Evolutionary conservation across 2,113 vertebrate genomes (phyloP).

Genomic region (Sebastes fasciatus): DNA sequence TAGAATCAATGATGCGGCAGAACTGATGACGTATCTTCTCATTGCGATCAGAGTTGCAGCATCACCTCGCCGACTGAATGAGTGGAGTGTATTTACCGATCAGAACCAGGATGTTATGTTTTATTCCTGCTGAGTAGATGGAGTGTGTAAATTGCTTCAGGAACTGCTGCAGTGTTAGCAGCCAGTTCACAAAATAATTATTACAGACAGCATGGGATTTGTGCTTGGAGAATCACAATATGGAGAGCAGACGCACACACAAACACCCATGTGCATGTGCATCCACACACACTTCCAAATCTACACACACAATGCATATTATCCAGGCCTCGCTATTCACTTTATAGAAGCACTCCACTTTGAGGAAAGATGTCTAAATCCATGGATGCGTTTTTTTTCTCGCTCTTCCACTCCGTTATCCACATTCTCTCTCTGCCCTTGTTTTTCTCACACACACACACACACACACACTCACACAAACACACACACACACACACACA

Average conservation of each 20-base stretch:
- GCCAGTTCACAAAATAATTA: conserved; percentile 74
- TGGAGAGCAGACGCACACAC: conserved; percentile 48
- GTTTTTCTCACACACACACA: not conserved
- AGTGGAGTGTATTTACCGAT: conserved; percentile 61
- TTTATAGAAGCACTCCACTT: conserved; percentile 37
- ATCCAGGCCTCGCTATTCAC: conserved; percentile 10
- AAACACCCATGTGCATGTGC: conserved; percentile 3
- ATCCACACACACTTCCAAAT: conserved; percentile 2
- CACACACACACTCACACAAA: not conserved
- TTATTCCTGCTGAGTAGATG: conserved; percentile 64
- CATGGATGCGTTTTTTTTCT: conserved; percentile 31
- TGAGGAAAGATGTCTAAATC: conserved; percentile 44
- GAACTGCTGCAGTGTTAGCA: conserved; percentile 64
- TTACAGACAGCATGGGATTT: conserved; percentile 78
- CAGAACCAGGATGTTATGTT: conserved; percentile 60
- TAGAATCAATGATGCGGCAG: not conserved
- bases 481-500: not conserved
- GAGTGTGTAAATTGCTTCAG: conserved; percentile 67
- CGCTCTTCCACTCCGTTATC: conserved; percentile 37
- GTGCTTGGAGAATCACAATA: conserved; percentile 75
- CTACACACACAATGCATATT: conserved; percentile 6
- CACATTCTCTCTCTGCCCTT: conserved; percentile 25
- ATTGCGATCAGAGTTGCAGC: not conserved
- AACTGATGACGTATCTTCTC: not conserved
- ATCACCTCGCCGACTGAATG: conserved; percentile 9